Conservation (phyloP, 2,888 invertebrate genomes). For the Abscondita cerata region DNA sequence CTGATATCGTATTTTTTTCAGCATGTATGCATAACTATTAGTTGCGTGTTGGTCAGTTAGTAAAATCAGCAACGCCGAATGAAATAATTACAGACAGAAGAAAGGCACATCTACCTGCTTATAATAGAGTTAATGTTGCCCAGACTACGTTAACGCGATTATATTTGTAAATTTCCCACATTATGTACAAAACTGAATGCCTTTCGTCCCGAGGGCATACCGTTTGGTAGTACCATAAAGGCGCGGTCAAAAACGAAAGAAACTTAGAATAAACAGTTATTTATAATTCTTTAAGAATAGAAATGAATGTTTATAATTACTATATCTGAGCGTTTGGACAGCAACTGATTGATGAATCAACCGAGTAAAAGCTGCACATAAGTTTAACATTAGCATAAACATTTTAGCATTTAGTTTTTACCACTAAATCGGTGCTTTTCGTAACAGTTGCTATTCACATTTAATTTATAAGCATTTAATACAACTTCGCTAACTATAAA, state of each 20-base stretch:
- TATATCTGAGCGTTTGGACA: constrained; percentile 11
- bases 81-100: constrained; percentile 35
- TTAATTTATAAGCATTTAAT: no score
- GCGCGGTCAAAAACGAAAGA: constrained; percentile 5
- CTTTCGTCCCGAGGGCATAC: neutral
- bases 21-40: no score
- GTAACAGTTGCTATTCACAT: no score
- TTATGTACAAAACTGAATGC: constrained; percentile 6
- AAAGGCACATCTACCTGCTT: constrained; percentile 25
- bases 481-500: no score
- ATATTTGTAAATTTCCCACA: constrained; percentile 12
- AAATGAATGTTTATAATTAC: constrained; percentile 25
- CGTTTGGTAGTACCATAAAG: constrained; percentile 13
- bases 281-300: constrained; percentile 17
- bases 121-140: constrained; percentile 13
- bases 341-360: constrained; percentile 21
- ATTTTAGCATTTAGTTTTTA: neutral
- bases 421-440: no score
- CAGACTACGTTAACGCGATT: constrained; percentile 3
- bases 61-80: constrained; percentile 36
- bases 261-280: constrained; percentile 18
- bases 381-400: constrained; percentile 15
- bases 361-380: constrained; percentile 7
- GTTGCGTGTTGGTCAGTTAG: constrained; percentile 25
- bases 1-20: no score